A percentile compares a stretch with the other conserved stretches of the same genome.
Evolutionary conservation across 1,140 invertebrate genomes (phyloP).

Genomic region (Drosophila albomicans): DNA sequence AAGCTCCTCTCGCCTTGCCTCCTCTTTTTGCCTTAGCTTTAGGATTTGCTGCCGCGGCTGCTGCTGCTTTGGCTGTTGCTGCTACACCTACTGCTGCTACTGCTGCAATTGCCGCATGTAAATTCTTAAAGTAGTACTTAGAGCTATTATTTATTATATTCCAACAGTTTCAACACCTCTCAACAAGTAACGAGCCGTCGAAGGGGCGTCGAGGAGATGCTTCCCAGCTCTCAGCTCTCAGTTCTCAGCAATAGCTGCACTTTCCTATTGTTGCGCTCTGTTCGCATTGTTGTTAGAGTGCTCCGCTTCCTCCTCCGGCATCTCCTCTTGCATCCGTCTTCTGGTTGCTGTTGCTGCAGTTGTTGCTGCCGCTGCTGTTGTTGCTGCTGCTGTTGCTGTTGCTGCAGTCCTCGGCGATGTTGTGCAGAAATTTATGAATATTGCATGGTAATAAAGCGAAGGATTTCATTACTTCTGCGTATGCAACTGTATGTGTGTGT

Average conservation of each 20-base stretch:
- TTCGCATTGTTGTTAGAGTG: constrained; percentile 45
- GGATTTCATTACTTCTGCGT: constrained; percentile 76
- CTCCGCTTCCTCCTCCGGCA: background rate
- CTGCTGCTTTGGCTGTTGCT: constrained; percentile 24
- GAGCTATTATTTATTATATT: constrained; percentile 84
- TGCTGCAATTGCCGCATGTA: constrained; percentile 80
- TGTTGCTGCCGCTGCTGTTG: constrained; percentile 24
- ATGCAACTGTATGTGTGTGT: constrained; percentile 14
- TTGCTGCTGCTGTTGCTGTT: constrained; percentile 41
- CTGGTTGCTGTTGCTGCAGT: constrained; percentile 37
- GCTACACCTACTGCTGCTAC: constrained; percentile 48
- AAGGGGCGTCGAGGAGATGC: constrained; percentile 10
- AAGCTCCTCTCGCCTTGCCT: constrained; percentile 6
- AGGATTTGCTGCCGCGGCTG: constrained; percentile 54
- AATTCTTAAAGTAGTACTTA: constrained; percentile 85
- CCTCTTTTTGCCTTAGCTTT: constrained; percentile 44
- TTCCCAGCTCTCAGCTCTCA: background rate
- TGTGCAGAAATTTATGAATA: constrained; percentile 81
- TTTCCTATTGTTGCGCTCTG: constrained; percentile 70
- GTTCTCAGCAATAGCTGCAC: constrained; percentile 45
- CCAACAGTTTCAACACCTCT: constrained; percentile 84
- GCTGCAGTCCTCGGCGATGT: constrained; percentile 65
- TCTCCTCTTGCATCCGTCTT: too few species aligned
- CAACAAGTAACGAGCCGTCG: constrained; percentile 70
- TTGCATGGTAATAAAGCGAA: constrained; percentile 80